Evolutionary conservation across 2,113 vertebrate genomes (phyloP).

Genomic region (Zosterops pallidus): DNA sequence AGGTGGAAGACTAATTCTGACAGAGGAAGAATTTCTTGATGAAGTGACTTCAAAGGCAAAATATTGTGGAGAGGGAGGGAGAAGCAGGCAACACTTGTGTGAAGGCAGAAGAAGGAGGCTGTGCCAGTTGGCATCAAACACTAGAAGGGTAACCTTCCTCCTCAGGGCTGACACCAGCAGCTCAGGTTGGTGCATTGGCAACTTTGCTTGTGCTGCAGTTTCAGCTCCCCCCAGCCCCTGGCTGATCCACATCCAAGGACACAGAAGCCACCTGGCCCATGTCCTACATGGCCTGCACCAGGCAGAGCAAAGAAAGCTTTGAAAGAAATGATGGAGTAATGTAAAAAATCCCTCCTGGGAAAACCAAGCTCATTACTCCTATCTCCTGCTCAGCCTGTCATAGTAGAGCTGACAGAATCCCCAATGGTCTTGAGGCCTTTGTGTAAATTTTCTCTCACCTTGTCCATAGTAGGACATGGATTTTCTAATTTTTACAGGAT

Average conservation of each 20-base stretch:
- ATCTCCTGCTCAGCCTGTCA: conserved; percentile 6
- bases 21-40: conserved; percentile 59
- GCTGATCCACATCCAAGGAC: background rate
- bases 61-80: background rate
- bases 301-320: conserved; percentile 34
- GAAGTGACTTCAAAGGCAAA: conserved; percentile 63
- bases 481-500: background rate
- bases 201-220: background rate
- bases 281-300: background rate
- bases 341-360: conserved; percentile 32
- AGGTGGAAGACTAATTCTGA: conserved; percentile 61
- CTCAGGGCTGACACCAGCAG: conserved; percentile 32
- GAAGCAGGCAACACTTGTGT: background rate
- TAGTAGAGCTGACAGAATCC: conserved; percentile 1
- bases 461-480: background rate
- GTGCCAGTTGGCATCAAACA: conserved; percentile 48
- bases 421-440: background rate
- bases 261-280: conserved; percentile 12
- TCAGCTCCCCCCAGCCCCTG: background rate
- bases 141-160: conserved; percentile 7
- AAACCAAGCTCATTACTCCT: conserved; percentile 14
- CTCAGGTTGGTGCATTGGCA: conserved; percentile 18
- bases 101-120: conserved; percentile 24
- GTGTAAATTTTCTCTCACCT: background rate
- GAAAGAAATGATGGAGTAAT: conserved; percentile 19